Conservation (phyloP, 2,888 invertebrate species). For the Pristionchus japonicus region DNA sequence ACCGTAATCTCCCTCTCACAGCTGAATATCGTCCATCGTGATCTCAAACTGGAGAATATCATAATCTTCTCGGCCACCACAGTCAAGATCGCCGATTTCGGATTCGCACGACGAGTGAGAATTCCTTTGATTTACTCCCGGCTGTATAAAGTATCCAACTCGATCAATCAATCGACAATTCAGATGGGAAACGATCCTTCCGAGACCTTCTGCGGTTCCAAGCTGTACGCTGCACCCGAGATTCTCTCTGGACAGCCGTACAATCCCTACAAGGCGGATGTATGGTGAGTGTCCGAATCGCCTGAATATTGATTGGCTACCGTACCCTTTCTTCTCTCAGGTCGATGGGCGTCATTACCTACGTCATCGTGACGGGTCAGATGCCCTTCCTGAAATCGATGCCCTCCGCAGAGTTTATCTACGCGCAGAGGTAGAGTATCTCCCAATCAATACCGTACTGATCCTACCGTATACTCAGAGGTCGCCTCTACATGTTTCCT, state of each 20-base stretch:
- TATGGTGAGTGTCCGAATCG: constrained; percentile 73
- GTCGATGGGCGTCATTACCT: constrained; percentile 77
- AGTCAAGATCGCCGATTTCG: constrained; percentile 77
- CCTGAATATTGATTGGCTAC: not conserved
- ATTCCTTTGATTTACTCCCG: not conserved
- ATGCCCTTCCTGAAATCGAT: constrained; percentile 78
- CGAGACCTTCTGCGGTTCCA: constrained; percentile 78
- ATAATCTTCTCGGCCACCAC: constrained; percentile 75
- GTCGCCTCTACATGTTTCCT: constrained; percentile 47
- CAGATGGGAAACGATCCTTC: constrained; percentile 61
- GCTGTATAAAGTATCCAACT: not conserved
- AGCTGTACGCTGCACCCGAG: constrained; percentile 76
- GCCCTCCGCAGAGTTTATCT: constrained; percentile 67
- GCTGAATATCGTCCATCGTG: constrained; percentile 77
- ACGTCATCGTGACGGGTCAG: constrained; percentile 77
- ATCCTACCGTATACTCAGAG: constrained; percentile 34
- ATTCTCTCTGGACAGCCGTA: constrained; percentile 77
- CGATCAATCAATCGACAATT: not conserved
- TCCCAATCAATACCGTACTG: not conserved
- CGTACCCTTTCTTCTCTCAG: constrained; percentile 48
- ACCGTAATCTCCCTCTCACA: constrained; percentile 43
- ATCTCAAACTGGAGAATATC: constrained; percentile 78
- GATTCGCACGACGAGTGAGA: constrained; percentile 75
- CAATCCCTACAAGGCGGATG: constrained; percentile 77
- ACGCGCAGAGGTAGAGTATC: constrained; percentile 57